These are phyloP conservation scores for Aspidiotus rigidus DNA, from an alignment of 2,888 invertebrate species.

Conservation along the genomic window DNA sequence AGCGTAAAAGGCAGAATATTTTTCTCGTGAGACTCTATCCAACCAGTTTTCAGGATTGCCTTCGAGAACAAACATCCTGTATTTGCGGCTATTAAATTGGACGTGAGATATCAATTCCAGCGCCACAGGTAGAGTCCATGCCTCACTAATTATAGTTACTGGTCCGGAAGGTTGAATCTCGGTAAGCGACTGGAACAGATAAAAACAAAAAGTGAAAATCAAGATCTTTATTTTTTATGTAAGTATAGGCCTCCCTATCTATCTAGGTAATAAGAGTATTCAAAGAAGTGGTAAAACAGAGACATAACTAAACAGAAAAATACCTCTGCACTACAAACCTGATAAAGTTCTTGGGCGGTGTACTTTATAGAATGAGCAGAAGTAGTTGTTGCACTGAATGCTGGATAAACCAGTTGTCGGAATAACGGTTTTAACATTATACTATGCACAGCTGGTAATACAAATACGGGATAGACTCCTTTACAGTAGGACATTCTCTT, in stretches of 20 bases:
- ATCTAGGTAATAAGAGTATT: too few species aligned
- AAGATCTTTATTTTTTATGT: too few species aligned
- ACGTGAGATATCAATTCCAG: too few species aligned
- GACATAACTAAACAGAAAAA: too few species aligned
- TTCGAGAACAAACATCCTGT: neutral
- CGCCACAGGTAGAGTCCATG: too few species aligned
- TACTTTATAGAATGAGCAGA: too few species aligned
- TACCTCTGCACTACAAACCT: too few species aligned
- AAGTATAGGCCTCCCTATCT: too few species aligned
- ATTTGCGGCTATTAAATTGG: too few species aligned
- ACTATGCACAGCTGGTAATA: constrained; percentile 44
- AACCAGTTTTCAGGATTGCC: constrained; percentile 37
- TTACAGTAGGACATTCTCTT: constrained; percentile 40
- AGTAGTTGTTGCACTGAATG: constrained; percentile 43
- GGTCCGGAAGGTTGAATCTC: constrained; percentile 6
- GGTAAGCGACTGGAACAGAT: constrained; percentile 27
- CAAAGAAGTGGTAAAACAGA: too few species aligned
- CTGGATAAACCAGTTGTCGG: constrained; percentile 43
- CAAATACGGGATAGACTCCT: constrained; percentile 43
- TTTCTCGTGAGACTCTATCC: constrained; percentile 42
- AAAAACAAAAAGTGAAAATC: too few species aligned
- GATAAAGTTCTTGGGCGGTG: too few species aligned
- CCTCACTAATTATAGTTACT: neutral
- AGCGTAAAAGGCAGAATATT: constrained; percentile 36
- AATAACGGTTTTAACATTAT: constrained; percentile 40